A percentile compares a stretch with the other conserved stretches of the same genome.
These are phyloP conservation scores for Chanos chanos DNA, from an alignment of 2,797 vertebrate species.

Conservation along the genomic window DNA sequence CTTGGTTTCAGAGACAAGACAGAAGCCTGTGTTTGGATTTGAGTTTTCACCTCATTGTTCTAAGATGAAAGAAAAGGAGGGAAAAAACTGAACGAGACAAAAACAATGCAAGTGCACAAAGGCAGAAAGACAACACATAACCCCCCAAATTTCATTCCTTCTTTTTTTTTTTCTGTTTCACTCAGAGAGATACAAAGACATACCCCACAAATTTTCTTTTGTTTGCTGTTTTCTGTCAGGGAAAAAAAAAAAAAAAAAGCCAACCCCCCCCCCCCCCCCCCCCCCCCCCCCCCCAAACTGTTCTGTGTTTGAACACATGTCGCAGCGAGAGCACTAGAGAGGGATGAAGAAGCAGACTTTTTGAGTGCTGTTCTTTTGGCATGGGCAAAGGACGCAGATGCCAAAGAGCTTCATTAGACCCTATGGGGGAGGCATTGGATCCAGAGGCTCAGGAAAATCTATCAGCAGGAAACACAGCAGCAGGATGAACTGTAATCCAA, in stretches of 20 bases:
- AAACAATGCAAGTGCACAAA: constrained; percentile 62
- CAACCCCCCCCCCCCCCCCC: neutral
- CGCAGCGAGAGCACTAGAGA: constrained; percentile 42
- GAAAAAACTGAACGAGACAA: constrained; percentile 51
- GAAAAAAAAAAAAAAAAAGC: no score
- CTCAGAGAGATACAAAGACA: no score
- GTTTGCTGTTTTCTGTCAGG: constrained; percentile 51
- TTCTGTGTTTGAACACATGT: constrained; percentile 46
- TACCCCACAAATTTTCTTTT: constrained; percentile 55
- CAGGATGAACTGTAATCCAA: constrained; percentile 59
- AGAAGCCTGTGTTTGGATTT: constrained; percentile 48
- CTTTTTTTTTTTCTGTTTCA: constrained; percentile 46
- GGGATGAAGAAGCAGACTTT: constrained; percentile 52
- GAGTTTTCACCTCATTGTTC: constrained; percentile 59
- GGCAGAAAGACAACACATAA: constrained; percentile 47
- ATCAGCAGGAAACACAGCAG: constrained; percentile 66
- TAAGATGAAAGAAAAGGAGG: constrained; percentile 38
- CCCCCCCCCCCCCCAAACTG: constrained; percentile 25
- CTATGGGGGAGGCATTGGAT: constrained; percentile 54
- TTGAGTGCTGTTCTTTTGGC: constrained; percentile 54
- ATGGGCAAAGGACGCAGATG: constrained; percentile 49
- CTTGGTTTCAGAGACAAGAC: constrained; percentile 44
- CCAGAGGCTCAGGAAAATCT: constrained; percentile 58
- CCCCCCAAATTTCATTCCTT: constrained; percentile 59
- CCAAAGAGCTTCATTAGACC: constrained; percentile 68